Evolutionary conservation across 1,140 invertebrate species (phyloP), one percentile per base, ranked within the genome.

Genomic region (Venustaconcha ellipsiformis): DNA sequence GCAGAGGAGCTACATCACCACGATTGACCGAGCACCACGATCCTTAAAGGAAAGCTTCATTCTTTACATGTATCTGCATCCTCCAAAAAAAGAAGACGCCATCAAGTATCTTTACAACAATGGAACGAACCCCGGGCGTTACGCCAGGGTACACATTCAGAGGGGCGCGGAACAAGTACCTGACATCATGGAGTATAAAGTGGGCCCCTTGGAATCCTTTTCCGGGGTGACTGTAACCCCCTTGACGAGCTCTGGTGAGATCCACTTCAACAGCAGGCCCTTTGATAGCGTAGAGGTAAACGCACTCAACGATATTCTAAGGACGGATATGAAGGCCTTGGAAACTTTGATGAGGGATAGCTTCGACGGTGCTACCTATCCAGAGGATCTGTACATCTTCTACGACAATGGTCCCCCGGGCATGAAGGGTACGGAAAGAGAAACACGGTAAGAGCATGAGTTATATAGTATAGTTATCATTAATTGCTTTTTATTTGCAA

Each of bases 121-220:
- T 14, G 73, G 73, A 14, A 37, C 59, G 8, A 69, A 76, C 37
- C 74, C 74, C 0, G 57, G 66, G 30, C 59, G 74, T 14, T 67
- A 73, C 23, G 74, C 74, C 15, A 20, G 26, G 14, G 74, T 66
- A 14, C 59, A 58, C 60, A 69, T 76, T 26, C 57, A 66, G 13
- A 48, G 74, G 4, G 74, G 74, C 1, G 58, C 57, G 30, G 30
- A 23, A n/a, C 58, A 56, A n/a, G n/a, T 70, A 23, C 74, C 74
- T 15, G 74, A 76, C 20, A 59, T 66, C 26, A 76, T 76, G 74
- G 60, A 70, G 20, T 76, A 76, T 57, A 70, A 70, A 60, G 63
- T 76, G 14, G 74, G 74, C n/a, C 74, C 74, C 13, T 58, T 71
- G 26, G 70, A 26, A 4, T 57, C 59, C n/a, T 13, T 30, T 18